Evolutionary conservation across 92 coral and sea anemone genomes (phyloP).

Genomic region (Metridium senile): DNA sequence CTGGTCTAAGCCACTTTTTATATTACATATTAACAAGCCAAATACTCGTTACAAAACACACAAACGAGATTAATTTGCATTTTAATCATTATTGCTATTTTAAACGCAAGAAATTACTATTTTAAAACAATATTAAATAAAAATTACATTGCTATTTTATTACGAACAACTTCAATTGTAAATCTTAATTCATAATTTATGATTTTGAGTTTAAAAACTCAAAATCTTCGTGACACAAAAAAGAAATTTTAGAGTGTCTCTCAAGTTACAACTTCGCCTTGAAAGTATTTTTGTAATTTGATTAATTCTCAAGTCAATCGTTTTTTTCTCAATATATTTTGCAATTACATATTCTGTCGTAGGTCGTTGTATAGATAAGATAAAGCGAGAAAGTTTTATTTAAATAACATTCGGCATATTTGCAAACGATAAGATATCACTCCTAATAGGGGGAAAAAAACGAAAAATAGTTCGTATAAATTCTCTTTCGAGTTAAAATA

Average conservation of each 20-base stretch:
- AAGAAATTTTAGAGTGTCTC: neutral
- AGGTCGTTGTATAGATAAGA: neutral
- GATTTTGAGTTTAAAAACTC: neutral
- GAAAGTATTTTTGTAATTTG: slow-evolving; percentile 2
- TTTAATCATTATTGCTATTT: too few species aligned
- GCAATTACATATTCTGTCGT: neutral
- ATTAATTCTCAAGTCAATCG: neutral
- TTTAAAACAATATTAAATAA: too few species aligned
- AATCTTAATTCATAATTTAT: too few species aligned
- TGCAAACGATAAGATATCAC: neutral
- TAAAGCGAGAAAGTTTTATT: neutral
- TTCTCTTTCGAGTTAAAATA: too few species aligned
- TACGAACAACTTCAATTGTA: too few species aligned
- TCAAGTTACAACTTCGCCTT: neutral
- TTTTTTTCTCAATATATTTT: neutral
- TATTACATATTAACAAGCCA: too few species aligned
- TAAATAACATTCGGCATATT: neutral
- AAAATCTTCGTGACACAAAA: slow-evolving; percentile 2
- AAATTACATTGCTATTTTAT: too few species aligned
- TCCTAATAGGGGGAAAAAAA: neutral
- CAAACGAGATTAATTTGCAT: too few species aligned
- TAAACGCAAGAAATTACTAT: too few species aligned
- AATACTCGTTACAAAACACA: too few species aligned
- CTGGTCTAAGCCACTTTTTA: too few species aligned
- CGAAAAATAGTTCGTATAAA: neutral